These are phyloP conservation scores for Agrilus mali DNA, from an alignment of 2,888 invertebrate genomes.

Conservation along the genomic window DNA sequence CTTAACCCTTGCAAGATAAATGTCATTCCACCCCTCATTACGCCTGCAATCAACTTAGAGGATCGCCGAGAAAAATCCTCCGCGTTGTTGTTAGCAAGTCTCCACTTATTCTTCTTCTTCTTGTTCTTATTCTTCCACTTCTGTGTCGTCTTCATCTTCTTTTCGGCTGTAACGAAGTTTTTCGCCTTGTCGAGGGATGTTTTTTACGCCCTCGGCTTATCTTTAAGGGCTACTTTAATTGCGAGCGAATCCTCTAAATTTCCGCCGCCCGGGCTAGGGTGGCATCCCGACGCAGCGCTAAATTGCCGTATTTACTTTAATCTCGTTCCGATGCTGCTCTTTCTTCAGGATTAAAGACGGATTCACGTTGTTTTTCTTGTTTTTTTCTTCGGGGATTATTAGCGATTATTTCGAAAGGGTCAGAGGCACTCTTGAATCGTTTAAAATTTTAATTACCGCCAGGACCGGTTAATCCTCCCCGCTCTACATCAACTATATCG, in stretches of 20 bases:
- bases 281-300: conserved; percentile 17
- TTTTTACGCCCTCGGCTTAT: conserved; percentile 35
- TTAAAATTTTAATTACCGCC: too few relatives aligned
- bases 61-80: conserved; percentile 26
- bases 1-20: conserved; percentile 35
- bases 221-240: conserved; percentile 35
- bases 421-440: too few relatives aligned
- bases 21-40: conserved; percentile 33
- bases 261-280: conserved; percentile 10
- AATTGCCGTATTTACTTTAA: conserved; percentile 32
- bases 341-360: conserved; percentile 19
- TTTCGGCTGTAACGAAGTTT: conserved; percentile 26
- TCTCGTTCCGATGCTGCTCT: conserved; percentile 19
- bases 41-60: conserved; percentile 27
- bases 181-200: conserved; percentile 30
- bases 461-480: too few relatives aligned
- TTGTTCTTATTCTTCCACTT: too few relatives aligned
- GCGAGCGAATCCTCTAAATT: conserved; percentile 26
- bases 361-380: too few relatives aligned
- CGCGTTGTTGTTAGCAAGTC: conserved; percentile 20
- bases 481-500: too few relatives aligned
- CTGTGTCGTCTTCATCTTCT: conserved; percentile 2
- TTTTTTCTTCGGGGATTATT: too few relatives aligned
- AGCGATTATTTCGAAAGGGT: too few relatives aligned
- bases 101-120: too few relatives aligned